Evolutionary conservation across 2,797 vertebrate species (phyloP).

Genomic region (Sylvia borin): DNA sequence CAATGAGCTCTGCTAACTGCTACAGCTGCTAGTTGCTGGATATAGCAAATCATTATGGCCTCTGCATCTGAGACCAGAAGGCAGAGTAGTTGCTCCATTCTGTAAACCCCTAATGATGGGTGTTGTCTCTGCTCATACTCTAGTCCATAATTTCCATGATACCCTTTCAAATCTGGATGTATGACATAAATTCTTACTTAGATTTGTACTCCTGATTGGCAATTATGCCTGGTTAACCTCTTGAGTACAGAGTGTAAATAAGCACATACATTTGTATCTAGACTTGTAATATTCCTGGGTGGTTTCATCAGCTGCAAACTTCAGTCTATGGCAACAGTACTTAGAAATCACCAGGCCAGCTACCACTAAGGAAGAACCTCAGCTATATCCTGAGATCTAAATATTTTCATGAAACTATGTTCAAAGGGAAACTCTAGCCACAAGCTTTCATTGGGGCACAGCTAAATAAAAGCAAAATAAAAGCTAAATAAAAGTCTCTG

Average conservation of each 20-base stretch:
- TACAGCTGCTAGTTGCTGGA: not conserved
- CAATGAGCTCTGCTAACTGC: not conserved
- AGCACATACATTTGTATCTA: not conserved
- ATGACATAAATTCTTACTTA: not conserved
- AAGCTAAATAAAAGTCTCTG: not conserved
- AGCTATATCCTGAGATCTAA: not conserved
- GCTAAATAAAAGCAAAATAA: not conserved
- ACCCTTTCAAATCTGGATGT: not conserved
- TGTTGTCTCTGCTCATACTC: not conserved
- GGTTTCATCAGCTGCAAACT: constrained; percentile 14
- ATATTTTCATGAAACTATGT: not conserved
- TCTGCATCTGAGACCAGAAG: not conserved
- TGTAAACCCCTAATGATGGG: not conserved
- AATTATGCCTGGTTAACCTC: not conserved
- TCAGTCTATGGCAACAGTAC: not conserved
- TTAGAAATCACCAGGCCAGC: not conserved
- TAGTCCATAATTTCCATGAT: not conserved
- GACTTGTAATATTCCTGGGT: not conserved
- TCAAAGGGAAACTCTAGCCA: not conserved
- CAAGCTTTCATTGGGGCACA: not conserved
- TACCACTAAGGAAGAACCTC: not conserved
- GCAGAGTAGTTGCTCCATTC: not conserved
- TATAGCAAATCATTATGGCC: not conserved
- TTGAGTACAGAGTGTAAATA: not conserved
- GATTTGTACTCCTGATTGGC: not conserved